A percentile compares a stretch with the other conserved stretches of the same genome.
Evolutionary conservation across 1,140 invertebrate genomes (phyloP).

Genomic region (Aphelinus certus): DNA sequence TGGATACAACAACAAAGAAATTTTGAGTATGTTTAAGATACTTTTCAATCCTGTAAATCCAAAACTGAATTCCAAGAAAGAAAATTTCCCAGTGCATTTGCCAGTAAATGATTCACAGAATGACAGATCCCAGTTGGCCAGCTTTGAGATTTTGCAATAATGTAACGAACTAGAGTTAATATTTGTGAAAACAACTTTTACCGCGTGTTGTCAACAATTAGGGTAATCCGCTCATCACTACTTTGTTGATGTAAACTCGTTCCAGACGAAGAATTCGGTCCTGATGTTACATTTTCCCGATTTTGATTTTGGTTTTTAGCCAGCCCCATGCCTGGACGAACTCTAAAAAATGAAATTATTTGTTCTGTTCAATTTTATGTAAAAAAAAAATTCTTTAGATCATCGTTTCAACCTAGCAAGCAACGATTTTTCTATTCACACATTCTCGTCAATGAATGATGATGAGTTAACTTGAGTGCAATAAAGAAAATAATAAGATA

Average conservation of each 20-base stretch:
- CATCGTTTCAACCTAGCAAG: slow-evolving; percentile 12
- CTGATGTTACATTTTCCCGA: slow-evolving; percentile 52
- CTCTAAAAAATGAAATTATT: slow-evolving; percentile 48
- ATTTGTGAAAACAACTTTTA: slow-evolving; percentile 54
- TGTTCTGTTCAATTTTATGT: too few species aligned
- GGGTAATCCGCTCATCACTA: slow-evolving; percentile 82
- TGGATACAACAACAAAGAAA: too few species aligned
- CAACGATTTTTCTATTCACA: slow-evolving; percentile 33
- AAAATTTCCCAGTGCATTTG: too few species aligned
- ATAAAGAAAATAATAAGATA: slow-evolving; percentile 51
- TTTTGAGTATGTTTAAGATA: too few species aligned
- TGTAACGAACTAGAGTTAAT: neutral
- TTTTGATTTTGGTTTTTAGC: slow-evolving; percentile 55
- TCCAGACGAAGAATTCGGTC: slow-evolving; percentile 43
- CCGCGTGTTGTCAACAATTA: slow-evolving; percentile 93
- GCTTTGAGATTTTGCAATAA: neutral
- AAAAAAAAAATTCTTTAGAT: neutral
- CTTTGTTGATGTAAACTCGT: slow-evolving; percentile 54
- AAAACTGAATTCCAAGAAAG: too few species aligned
- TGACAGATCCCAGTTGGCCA: too few species aligned
- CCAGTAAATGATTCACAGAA: too few species aligned
- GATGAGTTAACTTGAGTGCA: slow-evolving; percentile 34
- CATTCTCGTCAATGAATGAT: slow-evolving; percentile 30
- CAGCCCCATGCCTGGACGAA: slow-evolving; percentile 52
- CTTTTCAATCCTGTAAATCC: too few species aligned